Base-by-base conservation (phyloP, 1,140 invertebrate species). In the Solen grandis region DNA sequence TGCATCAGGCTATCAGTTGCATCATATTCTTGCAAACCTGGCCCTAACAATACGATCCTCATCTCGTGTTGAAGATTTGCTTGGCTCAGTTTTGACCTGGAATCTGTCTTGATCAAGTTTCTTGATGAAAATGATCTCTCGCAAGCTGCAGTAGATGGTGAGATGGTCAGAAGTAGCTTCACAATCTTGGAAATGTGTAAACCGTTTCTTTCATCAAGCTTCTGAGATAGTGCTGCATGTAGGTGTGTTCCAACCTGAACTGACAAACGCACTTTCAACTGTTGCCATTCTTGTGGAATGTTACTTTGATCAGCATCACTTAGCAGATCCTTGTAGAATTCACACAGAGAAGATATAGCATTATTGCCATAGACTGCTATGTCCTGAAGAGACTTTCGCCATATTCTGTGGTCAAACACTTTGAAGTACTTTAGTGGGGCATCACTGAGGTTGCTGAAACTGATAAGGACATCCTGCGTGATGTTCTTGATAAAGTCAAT, bases 221-320 rank as follows among this genome's bases (percentile, higher is more conserved):
- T 65, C n/a, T 65, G 35, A 29, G 66, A 19, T 10, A 54, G 25
- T 3, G 38, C 46, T 50, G 66, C 27, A 5, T 50, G 14, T 25
- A 46, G 66, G 27, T 69, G 66, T 10, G 13, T 36, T 5, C 4
- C n/a, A 16, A 5, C 52, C 27, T 54, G 46, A 14, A 52, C 38
- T 29, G 66, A 69, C 25, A 69, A 16, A 16, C 66, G 46, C 2
- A 69, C 66, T n/a, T 69, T 69, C 13, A 69, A 33, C 5, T 69
- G 38, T 25, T 69, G 41, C 66, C 66, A 50, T 31, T 69, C 66
- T 38, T 35, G 27, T 14, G 38, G 25, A 54, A 69, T 69, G 46
- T 33, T 69, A 10, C n/a, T 16, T 69, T 54, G 14, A 1, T 52
- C 46, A 19, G 29, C 66, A 3, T 69, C 66, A 38, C 38, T 14